Conservation (phyloP, 2,113 vertebrate species). For the Mastomys coucha region DNA sequence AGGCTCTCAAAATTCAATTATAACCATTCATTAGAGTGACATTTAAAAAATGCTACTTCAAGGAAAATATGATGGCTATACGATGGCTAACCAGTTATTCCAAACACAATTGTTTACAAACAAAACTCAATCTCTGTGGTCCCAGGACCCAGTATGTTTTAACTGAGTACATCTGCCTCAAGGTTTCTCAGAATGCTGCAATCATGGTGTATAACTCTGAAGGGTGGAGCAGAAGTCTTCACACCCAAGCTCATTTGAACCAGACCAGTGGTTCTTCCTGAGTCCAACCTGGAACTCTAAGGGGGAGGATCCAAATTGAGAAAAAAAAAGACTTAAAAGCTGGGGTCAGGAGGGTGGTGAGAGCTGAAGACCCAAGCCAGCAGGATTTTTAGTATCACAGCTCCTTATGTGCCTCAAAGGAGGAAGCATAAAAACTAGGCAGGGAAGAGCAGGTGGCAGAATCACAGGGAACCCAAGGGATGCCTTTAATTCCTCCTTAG, state of each 20-base stretch:
- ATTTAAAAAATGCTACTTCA: conserved; percentile 17
- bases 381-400: background rate
- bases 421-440: background rate
- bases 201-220: background rate
- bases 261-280: background rate
- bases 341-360: background rate
- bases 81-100: conserved; percentile 27
- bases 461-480: background rate
- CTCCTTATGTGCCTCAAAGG: background rate
- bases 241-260: background rate
- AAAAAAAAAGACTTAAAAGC: background rate
- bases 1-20: background rate
- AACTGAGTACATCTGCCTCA: background rate
- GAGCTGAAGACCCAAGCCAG: background rate
- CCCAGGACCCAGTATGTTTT: background rate
- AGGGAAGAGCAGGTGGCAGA: background rate
- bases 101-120: background rate
- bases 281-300: background rate
- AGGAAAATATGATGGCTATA: too few species aligned
- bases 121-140: background rate
- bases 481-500: background rate
- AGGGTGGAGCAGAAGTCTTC: background rate
- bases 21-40: background rate
- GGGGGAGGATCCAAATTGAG: background rate
- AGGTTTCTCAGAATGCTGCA: background rate